Evolutionary conservation across 2,888 invertebrate species (phyloP), one percentile per base, ranked within the genome.

Genomic region (Siphlonurus alternatus): DNA sequence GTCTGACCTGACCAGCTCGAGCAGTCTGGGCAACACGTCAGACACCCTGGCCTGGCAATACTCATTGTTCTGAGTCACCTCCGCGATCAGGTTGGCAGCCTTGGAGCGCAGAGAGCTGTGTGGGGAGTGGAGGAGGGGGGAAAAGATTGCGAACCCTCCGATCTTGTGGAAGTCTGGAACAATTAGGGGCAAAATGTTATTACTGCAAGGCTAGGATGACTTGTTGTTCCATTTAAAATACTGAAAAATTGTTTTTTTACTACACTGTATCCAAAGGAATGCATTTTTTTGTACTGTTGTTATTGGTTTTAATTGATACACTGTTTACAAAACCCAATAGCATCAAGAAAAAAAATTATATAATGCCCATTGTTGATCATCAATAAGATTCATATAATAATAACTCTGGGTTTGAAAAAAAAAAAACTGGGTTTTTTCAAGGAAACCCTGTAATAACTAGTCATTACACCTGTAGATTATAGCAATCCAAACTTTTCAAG

Each of bases 51-150:
- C 75, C 74, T 95, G 94, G 70, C 90, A 90, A 72, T 81, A 87
- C 0, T 86, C 83, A 76, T 94, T 93, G 76, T 94, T 93, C 76
- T 95, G 94, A 51, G 87, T 84, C 65, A 92, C 74, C 70, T 87
- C 87, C 0, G 87, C 93, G 1, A 94, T 77, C 18, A 93, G 75
- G 25, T 84, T 80, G 15, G 87, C 85, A 1, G 86, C 81, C 53
- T 78, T 76, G 66, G 82, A 79, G 51, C 88, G 79, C 0, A 94
- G 77, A 20, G 80, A 77, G 0, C 79, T 74, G 69, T 86, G 82
- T 2, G 78, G 75, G 24, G 84, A 83, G 66, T 82, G 79, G 25
- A 89, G 76, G 71, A 88, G 86, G 0, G 83, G 77, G 0, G 82
- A 79, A 65, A 93, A 81, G n/a, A 89, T 79, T 0, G 81, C 76